Evolutionary conservation across 1,140 invertebrate genomes (phyloP).

Genomic region (Pogonognathellus flavescens): DNA sequence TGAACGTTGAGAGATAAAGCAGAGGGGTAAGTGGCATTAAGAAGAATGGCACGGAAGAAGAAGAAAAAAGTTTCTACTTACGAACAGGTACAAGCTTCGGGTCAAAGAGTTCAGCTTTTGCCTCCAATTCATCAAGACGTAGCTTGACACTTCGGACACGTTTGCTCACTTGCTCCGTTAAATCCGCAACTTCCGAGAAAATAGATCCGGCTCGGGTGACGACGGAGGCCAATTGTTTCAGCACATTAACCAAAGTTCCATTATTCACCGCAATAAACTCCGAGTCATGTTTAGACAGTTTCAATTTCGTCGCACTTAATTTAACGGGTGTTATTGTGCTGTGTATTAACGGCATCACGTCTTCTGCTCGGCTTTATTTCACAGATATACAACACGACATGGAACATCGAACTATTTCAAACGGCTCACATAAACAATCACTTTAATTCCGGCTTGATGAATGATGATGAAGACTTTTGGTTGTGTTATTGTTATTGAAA

Average conservation of each 20-base stretch:
- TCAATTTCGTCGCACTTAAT: slow-evolving; percentile 58
- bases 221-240: slow-evolving; percentile 64
- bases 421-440: too few species aligned
- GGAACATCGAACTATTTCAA: too few species aligned
- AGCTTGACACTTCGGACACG: slow-evolving; percentile 63
- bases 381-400: too few species aligned
- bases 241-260: slow-evolving; percentile 64
- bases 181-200: slow-evolving; percentile 55
- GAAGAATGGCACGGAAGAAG: background rate
- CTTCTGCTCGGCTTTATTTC: background rate
- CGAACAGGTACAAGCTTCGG: slow-evolving; percentile 67
- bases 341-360: slow-evolving; percentile 64
- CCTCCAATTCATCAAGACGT: slow-evolving; percentile 65
- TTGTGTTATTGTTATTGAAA: too few species aligned
- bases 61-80: slow-evolving; percentile 60
- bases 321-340: slow-evolving; percentile 58
- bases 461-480: too few species aligned
- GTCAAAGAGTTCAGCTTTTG: slow-evolving; percentile 65
- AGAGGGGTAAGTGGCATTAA: too few species aligned
- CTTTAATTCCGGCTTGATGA: too few species aligned
- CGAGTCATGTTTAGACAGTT: slow-evolving; percentile 61
- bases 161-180: slow-evolving; percentile 62
- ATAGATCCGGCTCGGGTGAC: slow-evolving; percentile 62
- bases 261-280: slow-evolving; percentile 66
- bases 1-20: too few species aligned